Base-by-base conservation (phyloP, 1,140 invertebrate species). In the Saccostrea glomerata region DNA sequence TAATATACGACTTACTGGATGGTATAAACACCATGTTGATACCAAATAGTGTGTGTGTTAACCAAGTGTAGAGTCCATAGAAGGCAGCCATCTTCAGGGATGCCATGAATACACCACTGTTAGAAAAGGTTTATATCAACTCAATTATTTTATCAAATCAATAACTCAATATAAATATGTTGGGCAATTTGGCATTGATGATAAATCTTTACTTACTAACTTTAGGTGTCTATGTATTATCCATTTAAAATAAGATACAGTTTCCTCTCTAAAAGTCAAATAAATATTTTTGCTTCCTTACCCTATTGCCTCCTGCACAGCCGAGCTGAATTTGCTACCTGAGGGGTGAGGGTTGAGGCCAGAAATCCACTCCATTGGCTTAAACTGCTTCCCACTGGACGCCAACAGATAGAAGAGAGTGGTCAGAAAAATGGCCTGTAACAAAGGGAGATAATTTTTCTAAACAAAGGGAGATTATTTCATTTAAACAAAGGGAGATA, bases 51-150 rank as follows among this genome's bases (percentile, higher is more conserved):
- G 98, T 98, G 93, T 99, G 98, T 82, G 98, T 97, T 55, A 99
- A 96, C 98, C 98, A 99, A 0, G 99, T 99, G 97, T 98, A 99
- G 87, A 99, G 95, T 0, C 98, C 98, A 94, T 99, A 99, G 95
- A 99, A 99, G 0, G 97, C 96, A 5, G 98, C 97, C 96, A 99
- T 98, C 96, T 99, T 99, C 89, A 99, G 97, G 0, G 98, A 99
- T 0, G 98, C 98, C 73, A 97, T 97, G 93, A 99, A 98, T 4
- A 99, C 98, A 77, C 94, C 94, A 85, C 94, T 95, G 89, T 47
- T 6, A 0, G n/a, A 63, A 17, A 47, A 47, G 47, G 9, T 47
- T 47, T 9, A 47, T 47, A 47, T 6, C 9, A 47, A 47, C 5
- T 47, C 5, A 47, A 47, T 47, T 0, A 47, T 47, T 47, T 3